Conservation (phyloP, 53 echinoderm and acorn worm species). For the Hippasteria phrygiana region DNA sequence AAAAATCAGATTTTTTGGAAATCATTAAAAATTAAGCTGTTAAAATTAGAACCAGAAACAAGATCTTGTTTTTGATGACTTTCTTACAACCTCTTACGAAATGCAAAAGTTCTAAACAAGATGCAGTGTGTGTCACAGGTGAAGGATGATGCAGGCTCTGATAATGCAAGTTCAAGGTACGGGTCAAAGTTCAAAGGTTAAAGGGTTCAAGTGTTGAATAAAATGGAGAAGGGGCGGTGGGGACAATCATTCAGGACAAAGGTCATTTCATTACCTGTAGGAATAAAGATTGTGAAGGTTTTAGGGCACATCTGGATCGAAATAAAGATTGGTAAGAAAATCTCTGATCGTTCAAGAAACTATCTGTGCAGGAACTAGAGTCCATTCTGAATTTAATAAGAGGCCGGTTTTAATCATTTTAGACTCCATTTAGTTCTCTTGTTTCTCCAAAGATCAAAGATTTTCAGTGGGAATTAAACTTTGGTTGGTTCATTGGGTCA, state of each 20-base stretch:
- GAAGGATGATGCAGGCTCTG: constrained; percentile 51
- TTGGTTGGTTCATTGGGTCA: not conserved
- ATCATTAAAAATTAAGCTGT: too few relatives aligned
- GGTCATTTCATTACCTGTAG: not conserved
- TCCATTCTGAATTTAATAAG: not conserved
- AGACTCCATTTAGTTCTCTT: not conserved
- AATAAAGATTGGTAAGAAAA: not conserved
- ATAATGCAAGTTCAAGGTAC: constrained; percentile 51
- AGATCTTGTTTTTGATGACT: too few relatives aligned
- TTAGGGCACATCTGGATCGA: not conserved
- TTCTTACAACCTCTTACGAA: too few relatives aligned
- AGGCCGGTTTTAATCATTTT: not conserved
- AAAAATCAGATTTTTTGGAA: too few relatives aligned
- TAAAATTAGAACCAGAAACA: too few relatives aligned
- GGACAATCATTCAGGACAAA: constrained; percentile 30
- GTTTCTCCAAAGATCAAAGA: constrained; percentile 23
- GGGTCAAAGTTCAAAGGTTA: constrained; percentile 56
- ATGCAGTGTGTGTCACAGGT: constrained; percentile 31
- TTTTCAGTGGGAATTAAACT: not conserved
- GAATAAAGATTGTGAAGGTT: not conserved
- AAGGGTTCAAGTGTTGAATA: constrained; percentile 19
- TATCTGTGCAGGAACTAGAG: not conserved
- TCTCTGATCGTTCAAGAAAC: not conserved
- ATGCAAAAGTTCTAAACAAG: not conserved
- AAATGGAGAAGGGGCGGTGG: constrained; percentile 9